Evolutionary conservation across 2,888 invertebrate species (phyloP).

Genomic region (Aspidiotus rigidus): DNA sequence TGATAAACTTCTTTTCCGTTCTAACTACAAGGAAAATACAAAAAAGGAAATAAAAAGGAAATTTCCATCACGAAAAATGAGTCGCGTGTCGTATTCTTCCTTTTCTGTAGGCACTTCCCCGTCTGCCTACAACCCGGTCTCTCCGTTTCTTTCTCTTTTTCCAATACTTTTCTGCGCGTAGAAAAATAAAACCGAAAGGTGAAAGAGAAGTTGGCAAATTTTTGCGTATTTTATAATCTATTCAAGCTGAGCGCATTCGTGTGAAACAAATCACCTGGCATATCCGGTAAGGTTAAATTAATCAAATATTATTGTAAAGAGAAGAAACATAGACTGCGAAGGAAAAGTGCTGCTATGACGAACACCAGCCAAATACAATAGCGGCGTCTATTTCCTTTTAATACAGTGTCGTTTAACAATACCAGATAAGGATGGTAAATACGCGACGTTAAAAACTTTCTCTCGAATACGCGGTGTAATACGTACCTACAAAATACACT

Average conservation of each 20-base stretch:
- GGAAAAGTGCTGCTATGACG: constrained; percentile 29
- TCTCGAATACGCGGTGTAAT: constrained; percentile 13
- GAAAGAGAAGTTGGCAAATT: constrained; percentile 27
- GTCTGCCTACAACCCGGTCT: too few relatives aligned
- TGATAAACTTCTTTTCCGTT: neutral
- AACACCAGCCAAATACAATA: constrained; percentile 25
- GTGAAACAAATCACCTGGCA: constrained; percentile 33
- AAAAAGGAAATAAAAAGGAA: neutral
- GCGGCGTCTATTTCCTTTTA: constrained; percentile 31
- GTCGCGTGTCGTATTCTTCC: constrained; percentile 10
- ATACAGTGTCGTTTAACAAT: constrained; percentile 31
- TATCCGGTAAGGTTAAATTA: constrained; percentile 33
- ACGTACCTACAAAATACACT: constrained; percentile 8
- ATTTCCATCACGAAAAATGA: constrained; percentile 6
- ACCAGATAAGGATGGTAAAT: constrained; percentile 26
- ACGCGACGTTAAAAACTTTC: constrained; percentile 29
- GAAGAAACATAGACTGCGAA: constrained; percentile 31
- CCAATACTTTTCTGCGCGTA: neutral
- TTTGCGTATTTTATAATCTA: constrained; percentile 31
- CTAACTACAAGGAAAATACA: neutral
- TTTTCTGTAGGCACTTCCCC: neutral
- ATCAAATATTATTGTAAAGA: constrained; percentile 33
- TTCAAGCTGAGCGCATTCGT: constrained; percentile 31
- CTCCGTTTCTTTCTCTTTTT: too few relatives aligned
- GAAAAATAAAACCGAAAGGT: constrained; percentile 24